These are phyloP conservation scores for Azemiops feae DNA, from an alignment of 2,113 vertebrate genomes.

Conservation along the genomic window DNA sequence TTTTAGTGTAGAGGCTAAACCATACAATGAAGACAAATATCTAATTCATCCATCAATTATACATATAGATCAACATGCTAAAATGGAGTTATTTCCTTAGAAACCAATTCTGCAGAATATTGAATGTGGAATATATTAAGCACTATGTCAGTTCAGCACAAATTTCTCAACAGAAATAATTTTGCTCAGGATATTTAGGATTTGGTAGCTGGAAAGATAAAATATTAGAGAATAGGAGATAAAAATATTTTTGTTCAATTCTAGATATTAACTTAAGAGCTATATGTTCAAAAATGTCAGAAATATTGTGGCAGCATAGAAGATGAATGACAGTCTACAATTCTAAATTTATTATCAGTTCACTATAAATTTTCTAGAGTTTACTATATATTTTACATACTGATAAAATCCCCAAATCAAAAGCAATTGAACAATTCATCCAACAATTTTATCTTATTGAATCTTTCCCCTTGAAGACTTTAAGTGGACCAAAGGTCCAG, in stretches of 20 bases:
- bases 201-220: slow-evolving; percentile 1
- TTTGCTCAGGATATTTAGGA: slow-evolving; percentile 4
- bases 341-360: not conserved
- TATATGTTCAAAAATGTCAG: not conserved
- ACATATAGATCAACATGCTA: slow-evolving; percentile 42
- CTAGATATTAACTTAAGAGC: not conserved
- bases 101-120: slow-evolving; percentile 18
- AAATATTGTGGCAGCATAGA: not conserved
- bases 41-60: slow-evolving; percentile 49
- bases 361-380: not conserved
- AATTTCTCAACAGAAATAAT: slow-evolving; percentile 35
- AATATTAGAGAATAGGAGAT: not conserved
- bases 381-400: not conserved
- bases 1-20: slow-evolving; percentile 55
- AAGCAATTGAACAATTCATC: not conserved
- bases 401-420: not conserved
- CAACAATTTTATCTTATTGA: not conserved
- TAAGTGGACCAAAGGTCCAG: not conserved
- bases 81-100: slow-evolving; percentile 26
- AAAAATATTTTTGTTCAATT: not conserved
- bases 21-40: slow-evolving; percentile 36
- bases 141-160: slow-evolving; percentile 18
- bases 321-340: not conserved
- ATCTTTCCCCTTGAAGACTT: not conserved
- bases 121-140: slow-evolving; percentile 3